A percentile compares a stretch with the other conserved stretches of the same genome.
Evolutionary conservation across 2,113 vertebrate genomes (phyloP).

Genomic region (Lamprologus ornatipinnis): DNA sequence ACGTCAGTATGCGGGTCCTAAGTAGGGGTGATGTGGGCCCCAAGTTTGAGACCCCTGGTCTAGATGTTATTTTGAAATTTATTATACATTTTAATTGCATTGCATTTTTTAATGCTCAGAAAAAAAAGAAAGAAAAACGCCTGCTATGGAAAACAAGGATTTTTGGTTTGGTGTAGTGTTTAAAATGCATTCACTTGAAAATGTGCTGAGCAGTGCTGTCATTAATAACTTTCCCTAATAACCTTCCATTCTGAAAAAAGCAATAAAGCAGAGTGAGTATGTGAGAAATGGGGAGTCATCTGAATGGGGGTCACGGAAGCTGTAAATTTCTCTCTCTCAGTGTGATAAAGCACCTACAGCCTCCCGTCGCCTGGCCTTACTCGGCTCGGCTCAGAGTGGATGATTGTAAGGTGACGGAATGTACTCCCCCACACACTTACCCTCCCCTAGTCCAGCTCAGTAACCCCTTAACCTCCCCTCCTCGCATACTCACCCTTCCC

Average conservation of each 20-base stretch:
- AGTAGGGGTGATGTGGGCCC: not conserved
- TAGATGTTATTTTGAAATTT: not conserved
- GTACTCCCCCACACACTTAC: not conserved
- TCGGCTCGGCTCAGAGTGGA: not conserved
- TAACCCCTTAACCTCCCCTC: not conserved
- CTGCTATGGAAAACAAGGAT: not conserved
- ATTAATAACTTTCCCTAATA: not conserved
- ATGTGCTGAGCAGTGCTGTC: not conserved
- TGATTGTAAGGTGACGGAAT: conserved; percentile 48
- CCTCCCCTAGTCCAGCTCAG: not conserved
- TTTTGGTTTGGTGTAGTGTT: not conserved
- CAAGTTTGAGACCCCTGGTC: not conserved
- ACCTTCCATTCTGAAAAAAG: not conserved
- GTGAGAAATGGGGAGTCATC: conserved; percentile 20
- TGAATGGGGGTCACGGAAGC: not conserved
- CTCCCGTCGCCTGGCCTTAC: not conserved
- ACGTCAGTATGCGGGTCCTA: no score
- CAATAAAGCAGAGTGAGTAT: conserved; percentile 19
- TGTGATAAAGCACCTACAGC: conserved; percentile 3
- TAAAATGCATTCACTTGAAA: not conserved
- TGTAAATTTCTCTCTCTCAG: not conserved
- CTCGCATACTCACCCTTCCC: not conserved
- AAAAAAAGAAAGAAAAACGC: not conserved
- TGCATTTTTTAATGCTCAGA: not conserved
- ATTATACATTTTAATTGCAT: not conserved